Base-by-base conservation (phyloP, 2,888 invertebrate species). In the Linyphia triangularis region DNA sequence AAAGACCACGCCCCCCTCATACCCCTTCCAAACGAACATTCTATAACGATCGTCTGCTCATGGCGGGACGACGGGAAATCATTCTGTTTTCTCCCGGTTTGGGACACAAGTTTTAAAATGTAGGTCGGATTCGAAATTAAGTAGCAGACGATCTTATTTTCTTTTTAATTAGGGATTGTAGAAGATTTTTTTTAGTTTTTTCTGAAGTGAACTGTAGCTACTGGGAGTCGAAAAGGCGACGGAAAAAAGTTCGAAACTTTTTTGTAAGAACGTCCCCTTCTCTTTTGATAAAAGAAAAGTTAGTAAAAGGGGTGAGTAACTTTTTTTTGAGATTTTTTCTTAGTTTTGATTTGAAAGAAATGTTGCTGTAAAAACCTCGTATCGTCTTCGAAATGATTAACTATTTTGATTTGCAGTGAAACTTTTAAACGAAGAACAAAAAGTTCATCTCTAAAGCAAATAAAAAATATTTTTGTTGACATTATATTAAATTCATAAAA, bases 1-100 rank as follows among this genome's bases (percentile, higher is more conserved):
- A 70, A 63, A 72, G 61, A 61, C 82, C 61, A 61, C 43, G 72
- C 82, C 40, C 79, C 72, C 37, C 37, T 51, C 79, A n/a, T n/a
- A n/a, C 75, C 59, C 75, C 77, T 28, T 30, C 40, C 37, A 13
- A 30, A 9, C 33, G 9, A 69, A 43, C 82, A 82, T 63, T 72
- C 82, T 61, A 69, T 61, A 59, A 82, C 63, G 70, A 63, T 82
- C 82, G 72, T 70, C 40, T 61, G 72, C 72, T 72, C 40, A 61
- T 70, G 82, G 70, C 82, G 70, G 82, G 82, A 70, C 81, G 81
- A 26, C 70, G 81, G 22, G 81, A 81, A 65, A 70, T 43, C 33
- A 19, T 10, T 69, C 57, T 43, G 37, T 43, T 79, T 63, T 22
- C n/a, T 7, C 40, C 63, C 78, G 43, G 26, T 43, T 9, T 5